phyloP scores from a whole-genome alignment of 2,797 vertebrate genomes.

The Sarcophilus harrisii region DNA sequence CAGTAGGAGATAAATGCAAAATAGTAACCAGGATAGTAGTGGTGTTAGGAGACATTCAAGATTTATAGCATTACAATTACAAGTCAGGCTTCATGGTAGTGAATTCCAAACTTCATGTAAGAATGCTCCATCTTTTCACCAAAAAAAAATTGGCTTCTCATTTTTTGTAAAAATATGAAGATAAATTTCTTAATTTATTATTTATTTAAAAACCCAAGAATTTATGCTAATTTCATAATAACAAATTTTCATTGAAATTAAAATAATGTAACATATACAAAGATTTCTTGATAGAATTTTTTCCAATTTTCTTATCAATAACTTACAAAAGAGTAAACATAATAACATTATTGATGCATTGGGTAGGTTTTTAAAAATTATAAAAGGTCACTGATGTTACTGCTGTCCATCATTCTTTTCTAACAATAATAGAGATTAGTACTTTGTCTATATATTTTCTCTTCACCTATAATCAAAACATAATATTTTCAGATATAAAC shows the following conservation, averaged over 20 bases:
- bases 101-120: background rate
- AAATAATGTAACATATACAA: background rate
- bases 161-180: background rate
- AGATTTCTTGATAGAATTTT: background rate
- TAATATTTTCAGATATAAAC: background rate
- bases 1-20: background rate
- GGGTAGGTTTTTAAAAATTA: background rate
- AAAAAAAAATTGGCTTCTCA: background rate
- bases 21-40: background rate
- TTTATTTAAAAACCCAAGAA: background rate
- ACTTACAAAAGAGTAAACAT: background rate
- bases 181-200: background rate
- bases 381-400: background rate
- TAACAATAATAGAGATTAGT: background rate
- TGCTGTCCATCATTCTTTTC: background rate
- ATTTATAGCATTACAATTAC: background rate
- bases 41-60: background rate
- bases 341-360: background rate
- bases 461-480: background rate
- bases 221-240: background rate
- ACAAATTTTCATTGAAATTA: background rate
- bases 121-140: background rate
- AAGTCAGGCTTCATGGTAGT: background rate
- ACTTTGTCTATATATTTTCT: background rate
- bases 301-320: background rate